phyloP scores from a whole-genome alignment of 2,113 vertebrate genomes.

The Macaca fascicularis region DNA sequence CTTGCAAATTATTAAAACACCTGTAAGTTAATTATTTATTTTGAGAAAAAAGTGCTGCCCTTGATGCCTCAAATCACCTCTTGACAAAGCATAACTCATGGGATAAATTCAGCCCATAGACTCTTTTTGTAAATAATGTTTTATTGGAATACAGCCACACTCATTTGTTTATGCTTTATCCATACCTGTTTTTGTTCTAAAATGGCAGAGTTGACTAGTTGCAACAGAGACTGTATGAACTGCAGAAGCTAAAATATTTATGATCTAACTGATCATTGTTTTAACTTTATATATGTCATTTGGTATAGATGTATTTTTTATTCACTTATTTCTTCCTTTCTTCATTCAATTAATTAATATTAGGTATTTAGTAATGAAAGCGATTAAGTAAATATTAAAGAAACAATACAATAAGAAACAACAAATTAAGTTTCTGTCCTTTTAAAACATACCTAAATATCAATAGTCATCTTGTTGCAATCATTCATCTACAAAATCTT shows the following conservation, averaged over 20 bases:
- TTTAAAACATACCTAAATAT: background rate
- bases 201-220: background rate
- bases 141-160: background rate
- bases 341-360: background rate
- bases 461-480: background rate
- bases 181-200: background rate
- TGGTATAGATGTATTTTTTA: background rate
- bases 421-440: background rate
- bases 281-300: background rate
- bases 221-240: background rate
- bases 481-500: background rate
- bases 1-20: slow-evolving; percentile 26
- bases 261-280: background rate
- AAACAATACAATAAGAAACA: background rate
- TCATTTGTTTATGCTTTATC: background rate
- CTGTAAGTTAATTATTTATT: slow-evolving; percentile 7
- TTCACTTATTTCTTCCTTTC: background rate
- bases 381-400: background rate
- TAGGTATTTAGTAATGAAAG: background rate
- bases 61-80: background rate
- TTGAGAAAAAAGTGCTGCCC: background rate
- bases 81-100: background rate
- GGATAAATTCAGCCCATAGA: background rate
- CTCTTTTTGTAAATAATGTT: slow-evolving; percentile 25
- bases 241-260: background rate